Percentiles rank a stretch among this genome's conserved stretches.
These are phyloP conservation scores for Mobula birostris DNA, from an alignment of 2,113 vertebrate genomes.

Conservation along the genomic window DNA sequence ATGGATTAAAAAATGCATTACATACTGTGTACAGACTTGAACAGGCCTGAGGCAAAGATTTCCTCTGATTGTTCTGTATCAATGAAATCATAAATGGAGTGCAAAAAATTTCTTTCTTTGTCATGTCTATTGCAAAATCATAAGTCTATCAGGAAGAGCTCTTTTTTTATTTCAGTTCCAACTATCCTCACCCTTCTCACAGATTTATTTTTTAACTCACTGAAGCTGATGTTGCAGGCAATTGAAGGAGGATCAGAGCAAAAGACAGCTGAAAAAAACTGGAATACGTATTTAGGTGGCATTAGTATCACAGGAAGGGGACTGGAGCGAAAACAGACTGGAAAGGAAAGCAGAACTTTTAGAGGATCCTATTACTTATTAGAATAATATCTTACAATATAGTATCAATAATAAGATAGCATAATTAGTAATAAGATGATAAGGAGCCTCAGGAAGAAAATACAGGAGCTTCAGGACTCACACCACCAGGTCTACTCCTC, in stretches of 20 bases:
- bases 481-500: too few species aligned
- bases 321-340: too few species aligned
- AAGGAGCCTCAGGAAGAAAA: too few species aligned
- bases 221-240: not conserved
- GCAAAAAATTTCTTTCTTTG: not conserved
- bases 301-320: not conserved
- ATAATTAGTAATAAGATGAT: too few species aligned
- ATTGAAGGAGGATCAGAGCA: not conserved
- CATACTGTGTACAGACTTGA: not conserved
- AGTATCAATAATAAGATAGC: too few species aligned
- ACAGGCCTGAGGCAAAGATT: not conserved
- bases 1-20: not conserved
- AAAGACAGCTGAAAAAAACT: not conserved
- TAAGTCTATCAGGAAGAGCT: not conserved
- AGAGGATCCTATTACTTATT: too few species aligned
- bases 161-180: not conserved
- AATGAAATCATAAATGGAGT: not conserved
- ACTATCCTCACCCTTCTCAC: not conserved
- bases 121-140: not conserved
- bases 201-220: not conserved
- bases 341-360: not conserved
- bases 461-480: too few species aligned
- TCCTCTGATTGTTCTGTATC: not conserved
- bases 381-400: too few species aligned
- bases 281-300: not conserved